Percentiles rank a stretch among this genome's conserved stretches.
phyloP scores from a whole-genome alignment of 2,797 vertebrate species.

The Hydrocynus forskahlii region DNA sequence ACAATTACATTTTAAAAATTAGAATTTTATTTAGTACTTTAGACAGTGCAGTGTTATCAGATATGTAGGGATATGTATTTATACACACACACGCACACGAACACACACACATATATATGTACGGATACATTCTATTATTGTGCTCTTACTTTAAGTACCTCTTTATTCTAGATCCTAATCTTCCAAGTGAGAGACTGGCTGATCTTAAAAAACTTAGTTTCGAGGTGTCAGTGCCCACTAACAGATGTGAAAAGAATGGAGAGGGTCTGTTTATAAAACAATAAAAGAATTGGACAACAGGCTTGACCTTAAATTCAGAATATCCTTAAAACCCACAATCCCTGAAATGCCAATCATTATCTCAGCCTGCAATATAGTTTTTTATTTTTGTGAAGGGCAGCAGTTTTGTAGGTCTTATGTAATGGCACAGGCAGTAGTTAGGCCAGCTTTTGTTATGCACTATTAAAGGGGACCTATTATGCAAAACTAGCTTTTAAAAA shows the following conservation, averaged over 20 bases:
- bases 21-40: no score
- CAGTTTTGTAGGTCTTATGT: background rate
- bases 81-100: no score
- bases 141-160: no score
- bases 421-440: background rate
- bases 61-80: no score
- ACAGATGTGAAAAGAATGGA: background rate
- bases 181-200: background rate
- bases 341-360: background rate
- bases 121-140: no score
- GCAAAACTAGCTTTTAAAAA: no score
- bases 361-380: no score
- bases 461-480: no score
- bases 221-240: background rate
- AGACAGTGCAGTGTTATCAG: no score
- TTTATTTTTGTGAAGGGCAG: background rate
- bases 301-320: background rate
- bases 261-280: background rate
- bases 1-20: no score
- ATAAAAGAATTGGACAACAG: background rate
- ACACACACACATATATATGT: no score
- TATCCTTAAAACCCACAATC: background rate
- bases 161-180: background rate
- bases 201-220: background rate
- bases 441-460: background rate